Base-by-base conservation (phyloP, 1,140 invertebrate species). In the Diorhabda carinulata region DNA sequence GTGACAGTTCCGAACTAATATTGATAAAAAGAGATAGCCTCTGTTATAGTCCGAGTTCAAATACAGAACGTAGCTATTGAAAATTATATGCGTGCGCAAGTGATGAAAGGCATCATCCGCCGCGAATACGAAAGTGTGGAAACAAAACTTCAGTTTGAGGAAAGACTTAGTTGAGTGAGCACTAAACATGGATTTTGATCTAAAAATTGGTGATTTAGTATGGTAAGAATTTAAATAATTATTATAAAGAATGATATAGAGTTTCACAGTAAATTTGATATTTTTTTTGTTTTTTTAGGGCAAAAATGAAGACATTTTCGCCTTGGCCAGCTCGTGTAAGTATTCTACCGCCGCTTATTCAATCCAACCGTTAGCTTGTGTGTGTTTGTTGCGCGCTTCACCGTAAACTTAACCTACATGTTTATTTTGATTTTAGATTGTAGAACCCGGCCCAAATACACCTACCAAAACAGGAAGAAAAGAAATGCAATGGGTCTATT, bases 241-340 rank as follows among this genome's bases (percentile, higher is more conserved):
- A 57, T 67, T 69, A 69, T 70, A 64, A 62, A 61, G 43, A 25
- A 64, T 70, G 67, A 56, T 60, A n/a, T 43, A 57, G 41, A 60
- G 4, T 64, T 64, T 61, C 25, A 25, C 61, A 58, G 42, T 44
- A 62, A 43, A n/a, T 62, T 62, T 62, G 4, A 7, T 2, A 40
- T n/a, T 69, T n/a, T 62, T 66, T 63, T 64, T 10, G 85, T 82
- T 81, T 81, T 92, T 92, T 79, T 86, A 95, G 94, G 94, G 94
- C 94, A 40, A 95, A 95, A 87, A 96, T 96, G 93, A 96, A 95
- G 86, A 92, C 93, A 78, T 96, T 93, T 85, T 91, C 92, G 68
- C 91, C 93, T 72, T 96, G 94, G 94, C 94, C 94, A 58, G 93
- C 92, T 82, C 91, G 92, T 88, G 94, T 96, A 89, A 91, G 91